These are phyloP conservation scores for Caenorhabditis brenneri DNA, from an alignment of 1,140 invertebrate species.

Conservation along the genomic window DNA sequence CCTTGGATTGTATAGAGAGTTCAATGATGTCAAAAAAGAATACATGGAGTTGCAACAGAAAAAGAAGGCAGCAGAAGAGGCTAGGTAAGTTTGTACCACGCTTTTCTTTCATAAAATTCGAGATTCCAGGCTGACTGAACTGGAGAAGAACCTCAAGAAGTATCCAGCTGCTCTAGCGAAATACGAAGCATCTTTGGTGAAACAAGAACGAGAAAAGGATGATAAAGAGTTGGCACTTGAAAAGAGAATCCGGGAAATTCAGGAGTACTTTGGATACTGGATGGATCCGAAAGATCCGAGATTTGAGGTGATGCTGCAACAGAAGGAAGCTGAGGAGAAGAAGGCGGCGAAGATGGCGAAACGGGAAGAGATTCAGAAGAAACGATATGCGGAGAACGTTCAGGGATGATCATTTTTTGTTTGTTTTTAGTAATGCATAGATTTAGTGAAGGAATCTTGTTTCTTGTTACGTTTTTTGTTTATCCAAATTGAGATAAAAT, in stretches of 20 bases:
- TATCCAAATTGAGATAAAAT: no score
- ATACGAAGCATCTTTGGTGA: constrained; percentile 58
- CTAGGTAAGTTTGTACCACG: no score
- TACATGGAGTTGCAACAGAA: constrained; percentile 54
- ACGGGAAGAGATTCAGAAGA: constrained; percentile 54
- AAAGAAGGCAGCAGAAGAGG: constrained; percentile 40
- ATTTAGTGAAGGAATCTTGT: constrained; percentile 8
- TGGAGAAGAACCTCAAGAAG: constrained; percentile 66
- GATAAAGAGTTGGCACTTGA: constrained; percentile 63
- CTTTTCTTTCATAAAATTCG: no score
- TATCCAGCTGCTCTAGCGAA: constrained; percentile 65
- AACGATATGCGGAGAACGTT: constrained; percentile 56
- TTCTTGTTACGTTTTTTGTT: constrained; percentile 7
- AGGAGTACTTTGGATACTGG: constrained; percentile 72
- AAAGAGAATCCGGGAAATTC: constrained; percentile 68
- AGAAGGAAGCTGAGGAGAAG: constrained; percentile 70
- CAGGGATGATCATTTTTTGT: background rate
- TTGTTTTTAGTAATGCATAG: constrained; percentile 30
- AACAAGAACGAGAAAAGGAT: constrained; percentile 62
- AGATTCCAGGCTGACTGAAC: constrained; percentile 62
- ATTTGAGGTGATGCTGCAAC: constrained; percentile 69
- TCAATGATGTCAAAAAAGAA: constrained; percentile 62
- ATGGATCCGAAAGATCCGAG: constrained; percentile 71
- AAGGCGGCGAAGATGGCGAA: constrained; percentile 62
- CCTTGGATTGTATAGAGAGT: constrained; percentile 57